Base-by-base conservation (phyloP, 2,113 vertebrate genomes). In the Mionectes macconnelli region DNA sequence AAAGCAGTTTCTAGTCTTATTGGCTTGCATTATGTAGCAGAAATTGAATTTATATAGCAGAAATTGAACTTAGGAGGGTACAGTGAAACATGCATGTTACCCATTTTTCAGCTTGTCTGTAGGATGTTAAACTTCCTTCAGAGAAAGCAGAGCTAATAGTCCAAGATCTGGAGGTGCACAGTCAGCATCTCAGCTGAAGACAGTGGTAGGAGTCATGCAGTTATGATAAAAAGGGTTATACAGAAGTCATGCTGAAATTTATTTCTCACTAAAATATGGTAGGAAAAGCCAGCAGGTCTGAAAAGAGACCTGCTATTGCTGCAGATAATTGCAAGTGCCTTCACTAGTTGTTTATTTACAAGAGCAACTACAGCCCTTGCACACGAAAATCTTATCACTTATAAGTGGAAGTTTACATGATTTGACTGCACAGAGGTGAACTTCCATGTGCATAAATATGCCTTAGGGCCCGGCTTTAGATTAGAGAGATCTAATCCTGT, bases 21-120 rank as follows among this genome's bases (percentile, higher is more conserved):
- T 94, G 93, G 63, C 72, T 90, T 80, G 57, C 72, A 84, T 96
- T 94, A 83, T 82, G 60, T 52, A 83, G 72, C 20, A 79, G 81
- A 82, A 92, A 96, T 79, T 73, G 64, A 91, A 92, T 60, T 87
- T 89, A 78, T 59, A 59, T 40, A 77, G 73, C 75, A 94, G 73
- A 87, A 93, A 96, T 72, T 94, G 66, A 89, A 83, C 37, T 85
- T 79, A 82, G 66, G 66, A 79, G 15, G 23, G 6, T 49, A 79
- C 50, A 89, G 57, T 73, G 80, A 88, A 90, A 93, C 47, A 59
- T 20, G 55, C 63, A 47, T 4, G 8, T 25, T 62, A 18, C 25
- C 50, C 40, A 60, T 80, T 93, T 93, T 88, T 87, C 82, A 86
- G 47, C 45, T 42, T 45, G 91, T 62, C 67, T 93, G 33, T 59